phyloP scores from a whole-genome alignment of 2,797 vertebrate genomes.

The Spheniscus humboldti region DNA sequence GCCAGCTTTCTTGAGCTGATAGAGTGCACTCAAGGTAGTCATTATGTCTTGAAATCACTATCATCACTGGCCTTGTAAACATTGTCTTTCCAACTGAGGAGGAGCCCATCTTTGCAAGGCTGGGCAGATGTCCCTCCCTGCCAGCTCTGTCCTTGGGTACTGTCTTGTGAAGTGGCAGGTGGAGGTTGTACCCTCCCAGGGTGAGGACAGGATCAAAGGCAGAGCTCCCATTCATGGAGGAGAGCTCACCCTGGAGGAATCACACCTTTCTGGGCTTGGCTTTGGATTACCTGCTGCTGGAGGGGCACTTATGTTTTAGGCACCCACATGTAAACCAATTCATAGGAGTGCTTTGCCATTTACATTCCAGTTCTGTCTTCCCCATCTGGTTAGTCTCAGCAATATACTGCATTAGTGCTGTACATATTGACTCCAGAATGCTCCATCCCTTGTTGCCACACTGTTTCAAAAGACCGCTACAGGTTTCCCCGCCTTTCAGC shows the following conservation, averaged over 20 bases:
- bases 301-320: neutral
- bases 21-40: no score
- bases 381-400: neutral
- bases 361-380: neutral
- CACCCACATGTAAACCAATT: neutral
- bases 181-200: neutral
- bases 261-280: neutral
- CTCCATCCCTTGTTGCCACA: neutral
- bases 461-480: neutral
- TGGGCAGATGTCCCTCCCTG: neutral
- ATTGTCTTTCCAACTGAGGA: neutral
- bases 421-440: neutral
- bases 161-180: neutral
- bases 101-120: neutral
- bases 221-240: neutral
- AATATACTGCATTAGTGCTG: neutral
- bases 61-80: neutral
- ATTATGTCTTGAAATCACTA: neutral
- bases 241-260: neutral
- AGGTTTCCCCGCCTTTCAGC: neutral
- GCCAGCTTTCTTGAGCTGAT: neutral
- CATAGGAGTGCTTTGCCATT: neutral
- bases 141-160: neutral
- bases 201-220: neutral
- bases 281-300: neutral